Evolutionary conservation across 2,888 invertebrate genomes (phyloP).

Genomic region (Caenorhabditis angaria): DNA sequence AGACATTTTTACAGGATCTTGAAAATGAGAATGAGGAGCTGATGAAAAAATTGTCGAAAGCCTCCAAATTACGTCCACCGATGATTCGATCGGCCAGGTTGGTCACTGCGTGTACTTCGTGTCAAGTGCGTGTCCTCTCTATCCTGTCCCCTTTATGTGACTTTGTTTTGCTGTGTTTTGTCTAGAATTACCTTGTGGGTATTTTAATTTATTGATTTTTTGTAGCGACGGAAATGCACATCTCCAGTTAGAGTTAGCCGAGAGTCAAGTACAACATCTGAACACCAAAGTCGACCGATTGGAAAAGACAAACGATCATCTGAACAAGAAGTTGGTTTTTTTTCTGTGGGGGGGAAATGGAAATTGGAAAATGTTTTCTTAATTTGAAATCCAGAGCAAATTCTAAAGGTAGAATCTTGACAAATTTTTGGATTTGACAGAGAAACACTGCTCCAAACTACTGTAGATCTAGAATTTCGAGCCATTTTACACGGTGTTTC

Average conservation of each 20-base stretch:
- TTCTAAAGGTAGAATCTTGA: too few species aligned
- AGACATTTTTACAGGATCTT: constrained; percentile 81
- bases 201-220: constrained; percentile 15
- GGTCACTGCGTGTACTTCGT: constrained; percentile 41
- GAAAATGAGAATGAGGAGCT: constrained; percentile 97
- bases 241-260: constrained; percentile 74
- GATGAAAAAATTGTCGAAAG: constrained; percentile 92
- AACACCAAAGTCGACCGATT: constrained; percentile 80
- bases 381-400: too few species aligned
- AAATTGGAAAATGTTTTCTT: constrained; percentile 8
- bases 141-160: constrained; percentile 25
- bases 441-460: too few species aligned
- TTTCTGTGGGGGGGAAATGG: not conserved
- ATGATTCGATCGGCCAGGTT: constrained; percentile 62
- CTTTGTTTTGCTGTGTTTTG: not conserved
- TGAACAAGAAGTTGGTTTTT: constrained; percentile 54
- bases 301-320: constrained; percentile 74
- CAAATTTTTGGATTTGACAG: too few species aligned
- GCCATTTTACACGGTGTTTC: too few species aligned
- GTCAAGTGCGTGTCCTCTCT: constrained; percentile 41
- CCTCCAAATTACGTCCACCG: constrained; percentile 79
- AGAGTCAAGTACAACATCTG: constrained; percentile 83
- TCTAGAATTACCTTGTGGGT: too few species aligned
- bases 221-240: constrained; percentile 72
- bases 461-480: too few species aligned